phyloP scores from a whole-genome alignment of 2,113 vertebrate species.

The Entomyzon cyanotis region DNA sequence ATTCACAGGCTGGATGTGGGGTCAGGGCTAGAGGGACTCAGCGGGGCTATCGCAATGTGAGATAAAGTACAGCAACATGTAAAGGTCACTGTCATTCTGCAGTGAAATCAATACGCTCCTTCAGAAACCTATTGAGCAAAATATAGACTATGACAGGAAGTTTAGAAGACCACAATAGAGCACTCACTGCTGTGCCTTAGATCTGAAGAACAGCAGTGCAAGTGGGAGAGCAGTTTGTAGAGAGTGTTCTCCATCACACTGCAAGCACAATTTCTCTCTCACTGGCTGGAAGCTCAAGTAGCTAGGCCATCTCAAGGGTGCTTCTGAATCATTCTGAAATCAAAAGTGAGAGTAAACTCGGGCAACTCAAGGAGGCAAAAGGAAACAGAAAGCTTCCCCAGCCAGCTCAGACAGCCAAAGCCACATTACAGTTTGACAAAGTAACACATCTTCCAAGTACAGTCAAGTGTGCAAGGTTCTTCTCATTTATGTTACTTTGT shows the following conservation, averaged over 20 bases:
- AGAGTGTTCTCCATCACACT: not conserved
- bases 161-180: not conserved
- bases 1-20: not conserved
- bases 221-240: not conserved
- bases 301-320: not conserved
- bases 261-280: not conserved
- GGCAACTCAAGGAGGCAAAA: slow-evolving; percentile 3
- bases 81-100: not conserved
- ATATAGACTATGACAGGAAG: not conserved
- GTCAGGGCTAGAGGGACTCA: not conserved
- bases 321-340: not conserved
- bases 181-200: not conserved
- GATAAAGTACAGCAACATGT: not conserved
- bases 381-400: not conserved
- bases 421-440: slow-evolving; percentile 33
- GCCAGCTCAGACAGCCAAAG: not conserved
- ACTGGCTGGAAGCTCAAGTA: not conserved
- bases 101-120: slow-evolving; percentile 8
- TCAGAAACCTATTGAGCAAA: slow-evolving; percentile 41
- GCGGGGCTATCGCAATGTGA: not conserved
- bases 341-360: slow-evolving; percentile 21
- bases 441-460: not conserved
- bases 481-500: slow-evolving; percentile 60
- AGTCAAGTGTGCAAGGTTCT: slow-evolving; percentile 19
- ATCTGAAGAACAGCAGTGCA: not conserved